Evolutionary conservation across 2,888 invertebrate genomes (phyloP).

Genomic region (Zygaena filipendulae): DNA sequence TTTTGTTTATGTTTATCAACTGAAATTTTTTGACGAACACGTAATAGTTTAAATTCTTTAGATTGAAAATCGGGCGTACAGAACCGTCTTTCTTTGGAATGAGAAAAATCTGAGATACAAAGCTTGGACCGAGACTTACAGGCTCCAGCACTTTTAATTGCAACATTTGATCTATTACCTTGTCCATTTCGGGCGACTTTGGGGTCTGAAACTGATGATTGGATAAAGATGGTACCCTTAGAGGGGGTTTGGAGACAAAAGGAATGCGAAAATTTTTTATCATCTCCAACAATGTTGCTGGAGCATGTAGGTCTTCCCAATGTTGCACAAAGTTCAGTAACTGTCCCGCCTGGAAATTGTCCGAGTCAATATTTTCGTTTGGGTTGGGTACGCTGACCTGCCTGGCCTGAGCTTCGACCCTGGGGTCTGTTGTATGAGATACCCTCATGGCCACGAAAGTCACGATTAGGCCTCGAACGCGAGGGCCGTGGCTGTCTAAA

Average conservation of each 20-base stretch:
- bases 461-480: not conserved
- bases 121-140: conserved; percentile 1
- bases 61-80: conserved; percentile 3
- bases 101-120: no score
- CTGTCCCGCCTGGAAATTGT: conserved; percentile 2
- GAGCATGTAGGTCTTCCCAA: no score
- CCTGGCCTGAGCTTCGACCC: not conserved
- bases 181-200: not conserved
- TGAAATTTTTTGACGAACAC: conserved; percentile 5
- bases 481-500: no score
- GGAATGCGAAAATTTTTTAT: conserved; percentile 4
- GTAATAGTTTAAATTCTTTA: conserved; percentile 2
- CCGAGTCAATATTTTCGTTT: conserved; percentile 6
- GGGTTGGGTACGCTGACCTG: not conserved
- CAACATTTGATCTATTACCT: not conserved
- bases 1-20: conserved; percentile 11
- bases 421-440: not conserved
- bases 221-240: not conserved
- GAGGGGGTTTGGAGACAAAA: conserved; percentile 2
- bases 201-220: conserved; percentile 1
- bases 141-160: not conserved
- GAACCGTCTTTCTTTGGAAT: conserved; percentile 4
- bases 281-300: conserved; percentile 1
- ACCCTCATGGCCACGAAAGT: not conserved
- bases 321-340: not conserved